Percentiles rank a stretch among this genome's conserved stretches.
Evolutionary conservation across 2,888 invertebrate genomes (phyloP).

Genomic region (Phytoseiulus persimilis): DNA sequence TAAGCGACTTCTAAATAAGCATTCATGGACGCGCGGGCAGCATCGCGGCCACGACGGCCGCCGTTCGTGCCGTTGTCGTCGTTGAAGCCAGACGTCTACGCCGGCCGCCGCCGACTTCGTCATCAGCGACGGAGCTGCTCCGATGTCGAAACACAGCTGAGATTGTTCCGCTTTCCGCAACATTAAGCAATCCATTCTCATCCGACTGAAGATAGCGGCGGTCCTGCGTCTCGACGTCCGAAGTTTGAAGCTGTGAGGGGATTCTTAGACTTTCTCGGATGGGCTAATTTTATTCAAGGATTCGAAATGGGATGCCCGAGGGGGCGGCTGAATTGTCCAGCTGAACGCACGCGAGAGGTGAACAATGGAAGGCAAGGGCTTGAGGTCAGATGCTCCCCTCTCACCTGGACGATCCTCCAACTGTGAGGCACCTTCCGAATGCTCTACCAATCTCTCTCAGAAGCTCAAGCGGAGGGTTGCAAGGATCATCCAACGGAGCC

Average conservation of each 20-base stretch:
- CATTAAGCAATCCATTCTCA: background rate
- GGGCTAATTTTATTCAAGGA: background rate
- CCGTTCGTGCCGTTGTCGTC: background rate
- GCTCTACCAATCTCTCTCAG: too few relatives aligned
- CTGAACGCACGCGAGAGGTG: too few relatives aligned
- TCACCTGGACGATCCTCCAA: too few relatives aligned
- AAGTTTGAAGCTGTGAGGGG: background rate
- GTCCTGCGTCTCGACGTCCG: background rate
- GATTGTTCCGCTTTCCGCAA: background rate
- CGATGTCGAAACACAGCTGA: background rate
- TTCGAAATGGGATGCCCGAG: background rate
- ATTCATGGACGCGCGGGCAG: background rate
- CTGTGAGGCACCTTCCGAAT: too few relatives aligned
- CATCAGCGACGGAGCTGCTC: background rate
- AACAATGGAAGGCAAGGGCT: too few relatives aligned
- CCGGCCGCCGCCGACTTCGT: background rate
- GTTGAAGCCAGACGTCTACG: background rate
- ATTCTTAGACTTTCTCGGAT: background rate
- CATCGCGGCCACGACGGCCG: background rate
- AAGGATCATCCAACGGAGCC: too few relatives aligned
- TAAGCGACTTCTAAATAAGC: constrained; percentile 5
- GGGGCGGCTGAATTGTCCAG: too few relatives aligned
- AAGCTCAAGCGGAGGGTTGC: too few relatives aligned
- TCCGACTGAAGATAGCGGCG: background rate
- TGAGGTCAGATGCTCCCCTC: too few relatives aligned